phyloP scores from a whole-genome alignment of 2,113 vertebrate genomes.

The Seriola quinqueradiata region DNA sequence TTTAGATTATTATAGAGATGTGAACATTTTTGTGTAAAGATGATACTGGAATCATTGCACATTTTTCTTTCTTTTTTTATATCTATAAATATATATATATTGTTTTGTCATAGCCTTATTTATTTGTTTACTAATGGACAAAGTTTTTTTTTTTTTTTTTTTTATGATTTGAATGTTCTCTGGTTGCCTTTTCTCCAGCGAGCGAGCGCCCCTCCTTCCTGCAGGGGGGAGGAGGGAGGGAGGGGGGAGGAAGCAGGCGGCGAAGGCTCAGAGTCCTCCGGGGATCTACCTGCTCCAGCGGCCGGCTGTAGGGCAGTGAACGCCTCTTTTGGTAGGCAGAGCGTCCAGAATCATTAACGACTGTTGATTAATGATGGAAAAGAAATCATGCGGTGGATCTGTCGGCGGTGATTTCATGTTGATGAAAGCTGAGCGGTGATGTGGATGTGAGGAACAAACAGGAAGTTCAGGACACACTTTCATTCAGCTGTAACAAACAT shows the following conservation, averaged over 20 bases:
- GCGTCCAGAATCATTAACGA: too few relatives aligned
- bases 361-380: too few relatives aligned
- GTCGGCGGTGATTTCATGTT: too few relatives aligned
- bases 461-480: not conserved
- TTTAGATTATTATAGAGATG: slow-evolving; percentile 67
- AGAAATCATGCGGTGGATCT: too few relatives aligned
- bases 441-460: not conserved
- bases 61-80: slow-evolving; percentile 62
- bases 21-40: slow-evolving; percentile 77
- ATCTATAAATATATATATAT: slow-evolving; percentile 74
- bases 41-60: slow-evolving; percentile 83
- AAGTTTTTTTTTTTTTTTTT: slow-evolving; percentile 56
- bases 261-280: not conserved
- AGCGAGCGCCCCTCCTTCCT: slow-evolving; percentile 14
- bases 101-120: slow-evolving; percentile 84
- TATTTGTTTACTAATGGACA: slow-evolving; percentile 82
- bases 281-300: not conserved
- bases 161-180: slow-evolving; percentile 75
- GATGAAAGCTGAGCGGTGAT: not conserved
- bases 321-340: not conserved
- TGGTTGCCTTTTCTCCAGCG: slow-evolving; percentile 74
- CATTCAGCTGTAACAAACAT: not conserved
- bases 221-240: not conserved
- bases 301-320: not conserved
- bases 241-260: not conserved